These are phyloP conservation scores for Sceloporus undulatus DNA, from an alignment of 2,113 vertebrate species.

Conservation along the genomic window DNA sequence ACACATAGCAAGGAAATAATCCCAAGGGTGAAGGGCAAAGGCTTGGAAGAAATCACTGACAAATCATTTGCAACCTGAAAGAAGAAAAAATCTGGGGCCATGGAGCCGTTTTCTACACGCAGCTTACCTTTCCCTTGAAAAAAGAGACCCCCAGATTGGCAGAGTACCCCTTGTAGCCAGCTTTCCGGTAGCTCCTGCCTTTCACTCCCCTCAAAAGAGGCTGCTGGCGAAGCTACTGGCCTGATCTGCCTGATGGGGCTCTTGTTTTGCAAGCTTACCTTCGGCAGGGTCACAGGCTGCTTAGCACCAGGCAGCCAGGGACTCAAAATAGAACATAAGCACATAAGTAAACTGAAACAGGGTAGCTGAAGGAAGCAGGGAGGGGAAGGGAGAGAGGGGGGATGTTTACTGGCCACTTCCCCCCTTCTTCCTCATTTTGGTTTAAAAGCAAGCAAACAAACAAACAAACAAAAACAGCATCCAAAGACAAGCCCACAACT, in stretches of 20 bases:
- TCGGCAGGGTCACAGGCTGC: constrained; percentile 60
- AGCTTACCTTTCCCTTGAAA: constrained; percentile 14
- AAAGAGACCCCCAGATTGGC: background rate
- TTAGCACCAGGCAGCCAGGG: constrained; percentile 45
- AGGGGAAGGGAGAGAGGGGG: background rate
- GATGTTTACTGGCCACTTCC: background rate
- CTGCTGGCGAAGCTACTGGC: background rate
- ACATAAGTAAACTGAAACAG: constrained; percentile 65
- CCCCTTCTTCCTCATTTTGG: too few relatives aligned
- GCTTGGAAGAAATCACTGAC: background rate
- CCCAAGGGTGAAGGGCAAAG: too few relatives aligned
- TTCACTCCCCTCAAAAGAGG: background rate
- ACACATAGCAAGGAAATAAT: background rate
- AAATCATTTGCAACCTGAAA: too few relatives aligned
- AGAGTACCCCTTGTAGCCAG: constrained; percentile 7
- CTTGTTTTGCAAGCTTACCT: constrained; percentile 69
- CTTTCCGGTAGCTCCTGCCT: background rate
- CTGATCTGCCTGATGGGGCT: constrained; percentile 20
- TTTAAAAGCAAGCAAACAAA: background rate
- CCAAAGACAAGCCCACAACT: background rate
- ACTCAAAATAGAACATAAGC: constrained; percentile 77
- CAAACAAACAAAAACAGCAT: background rate
- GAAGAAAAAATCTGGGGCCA: too few relatives aligned
- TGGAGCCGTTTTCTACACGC: background rate
- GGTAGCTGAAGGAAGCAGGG: background rate